A percentile compares a stretch with the other conserved stretches of the same genome.
Evolutionary conservation across 2,888 invertebrate genomes (phyloP).

Genomic region (Gymnoscelis rufifasciata): DNA sequence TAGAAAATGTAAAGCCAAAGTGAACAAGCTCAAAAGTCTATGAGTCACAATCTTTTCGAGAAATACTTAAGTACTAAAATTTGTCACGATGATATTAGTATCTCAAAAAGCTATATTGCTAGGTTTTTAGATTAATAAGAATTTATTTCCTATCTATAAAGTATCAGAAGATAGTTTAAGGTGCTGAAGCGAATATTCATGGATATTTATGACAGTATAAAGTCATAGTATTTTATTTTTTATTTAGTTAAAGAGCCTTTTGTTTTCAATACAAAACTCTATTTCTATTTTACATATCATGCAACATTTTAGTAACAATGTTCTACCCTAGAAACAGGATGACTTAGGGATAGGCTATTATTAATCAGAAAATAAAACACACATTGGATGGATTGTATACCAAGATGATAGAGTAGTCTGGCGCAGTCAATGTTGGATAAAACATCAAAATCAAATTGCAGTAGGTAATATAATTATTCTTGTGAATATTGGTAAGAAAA

Average conservation of each 20-base stretch:
- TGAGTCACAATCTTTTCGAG: conserved; percentile 30
- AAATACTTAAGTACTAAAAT: conserved; percentile 15
- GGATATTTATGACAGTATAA: conserved; percentile 56
- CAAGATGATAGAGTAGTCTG: no score
- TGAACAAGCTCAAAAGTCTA: conserved; percentile 71
- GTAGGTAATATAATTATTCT: no score
- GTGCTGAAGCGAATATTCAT: conserved; percentile 64
- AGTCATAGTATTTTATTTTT: conserved; percentile 38
- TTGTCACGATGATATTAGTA: conserved; percentile 24
- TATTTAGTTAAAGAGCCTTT: conserved; percentile 23
- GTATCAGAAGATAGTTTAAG: conserved; percentile 54
- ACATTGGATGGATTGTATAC: no score
- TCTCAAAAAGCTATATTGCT: conserved; percentile 23
- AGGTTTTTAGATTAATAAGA: conserved; percentile 27
- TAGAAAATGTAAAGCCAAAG: conserved; percentile 71
- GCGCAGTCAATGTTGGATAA: no score
- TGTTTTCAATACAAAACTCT: conserved; percentile 46
- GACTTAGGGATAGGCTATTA: not conserved
- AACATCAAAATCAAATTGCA: no score
- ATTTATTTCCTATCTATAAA: conserved; percentile 57
- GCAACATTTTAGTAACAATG: conserved; percentile 40
- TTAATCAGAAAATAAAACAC: not conserved
- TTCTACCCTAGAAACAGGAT: conserved; percentile 18
- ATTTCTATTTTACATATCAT: conserved; percentile 40
- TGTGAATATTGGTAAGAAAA: no score